Evolutionary conservation across 1,140 invertebrate genomes (phyloP).

Genomic region (Drosophila lini): DNA sequence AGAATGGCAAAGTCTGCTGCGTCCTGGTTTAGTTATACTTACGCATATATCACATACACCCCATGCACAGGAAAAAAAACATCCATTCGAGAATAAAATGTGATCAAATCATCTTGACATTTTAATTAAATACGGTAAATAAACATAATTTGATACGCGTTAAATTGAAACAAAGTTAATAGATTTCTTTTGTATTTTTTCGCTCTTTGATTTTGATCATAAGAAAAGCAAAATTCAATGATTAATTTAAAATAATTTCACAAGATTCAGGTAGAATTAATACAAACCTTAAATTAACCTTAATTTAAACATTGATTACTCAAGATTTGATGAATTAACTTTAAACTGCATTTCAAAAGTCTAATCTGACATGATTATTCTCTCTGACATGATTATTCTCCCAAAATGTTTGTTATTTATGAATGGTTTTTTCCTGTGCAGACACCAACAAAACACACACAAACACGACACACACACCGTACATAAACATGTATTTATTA

Average conservation of each 20-base stretch:
- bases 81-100: background rate
- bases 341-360: too few relatives aligned
- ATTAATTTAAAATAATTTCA: too few relatives aligned
- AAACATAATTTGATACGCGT: background rate
- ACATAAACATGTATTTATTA: conserved; percentile 71
- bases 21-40: conserved; percentile 56
- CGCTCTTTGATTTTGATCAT: too few relatives aligned
- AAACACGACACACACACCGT: conserved; percentile 41
- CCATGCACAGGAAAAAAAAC: conserved; percentile 6
- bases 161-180: too few relatives aligned
- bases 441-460: conserved; percentile 10
- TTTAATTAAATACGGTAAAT: background rate
- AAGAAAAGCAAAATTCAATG: too few relatives aligned
- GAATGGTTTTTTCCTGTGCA: conserved; percentile 22
- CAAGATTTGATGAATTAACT: too few relatives aligned
- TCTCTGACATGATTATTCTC: background rate
- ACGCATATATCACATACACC: conserved; percentile 1
- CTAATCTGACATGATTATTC: background rate
- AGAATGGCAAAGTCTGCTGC: conserved; percentile 76
- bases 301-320: too few relatives aligned
- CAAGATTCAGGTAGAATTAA: too few relatives aligned
- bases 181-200: too few relatives aligned
- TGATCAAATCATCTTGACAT: background rate
- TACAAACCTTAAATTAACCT: too few relatives aligned
- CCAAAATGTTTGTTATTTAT: background rate